Conservation (phyloP, 37 sponge, comb jelly and placozoan species). For the Chondrilla cf. caribensis region DNA sequence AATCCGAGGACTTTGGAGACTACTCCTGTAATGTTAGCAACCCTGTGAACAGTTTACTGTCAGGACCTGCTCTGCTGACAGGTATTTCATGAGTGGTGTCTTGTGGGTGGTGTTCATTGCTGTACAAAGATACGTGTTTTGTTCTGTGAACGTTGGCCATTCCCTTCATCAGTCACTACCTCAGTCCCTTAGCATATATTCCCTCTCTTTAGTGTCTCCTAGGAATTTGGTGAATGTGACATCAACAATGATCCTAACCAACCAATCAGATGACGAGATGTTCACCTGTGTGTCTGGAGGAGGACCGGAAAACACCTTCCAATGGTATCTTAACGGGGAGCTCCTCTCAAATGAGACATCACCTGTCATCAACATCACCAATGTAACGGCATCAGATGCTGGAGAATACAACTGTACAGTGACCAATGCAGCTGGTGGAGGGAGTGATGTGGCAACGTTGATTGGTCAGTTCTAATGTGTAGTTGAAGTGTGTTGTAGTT, state of each 20-base stretch:
- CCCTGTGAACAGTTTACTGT: neutral
- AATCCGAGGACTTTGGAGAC: neutral
- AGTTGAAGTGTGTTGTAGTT: too few species aligned
- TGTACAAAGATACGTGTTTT: too few species aligned
- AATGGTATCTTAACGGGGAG: too few species aligned
- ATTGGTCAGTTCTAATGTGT: neutral
- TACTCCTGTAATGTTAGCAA: neutral
- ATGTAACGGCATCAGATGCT: constrained; percentile 24
- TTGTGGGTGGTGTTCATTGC: too few species aligned
- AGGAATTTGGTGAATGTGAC: too few species aligned
- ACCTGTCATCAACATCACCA: neutral
- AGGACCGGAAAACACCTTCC: constrained; percentile 31
- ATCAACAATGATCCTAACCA: too few species aligned
- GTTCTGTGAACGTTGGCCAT: too few species aligned
- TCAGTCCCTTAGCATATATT: too few species aligned
- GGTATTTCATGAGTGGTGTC: too few species aligned
- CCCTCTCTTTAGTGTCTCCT: too few species aligned
- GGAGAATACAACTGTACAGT: constrained; percentile 63
- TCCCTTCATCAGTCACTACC: too few species aligned
- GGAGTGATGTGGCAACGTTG: neutral
- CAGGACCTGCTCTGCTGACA: neutral
- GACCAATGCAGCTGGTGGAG: constrained; percentile 62
- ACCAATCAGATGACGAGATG: neutral
- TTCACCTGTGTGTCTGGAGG: constrained; percentile 53
- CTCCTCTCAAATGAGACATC: constrained; percentile 4